Percentiles rank a stretch among this genome's conserved stretches.
Conservation (phyloP, 2,888 invertebrate species). For the Drosophila paranaensis region DNA sequence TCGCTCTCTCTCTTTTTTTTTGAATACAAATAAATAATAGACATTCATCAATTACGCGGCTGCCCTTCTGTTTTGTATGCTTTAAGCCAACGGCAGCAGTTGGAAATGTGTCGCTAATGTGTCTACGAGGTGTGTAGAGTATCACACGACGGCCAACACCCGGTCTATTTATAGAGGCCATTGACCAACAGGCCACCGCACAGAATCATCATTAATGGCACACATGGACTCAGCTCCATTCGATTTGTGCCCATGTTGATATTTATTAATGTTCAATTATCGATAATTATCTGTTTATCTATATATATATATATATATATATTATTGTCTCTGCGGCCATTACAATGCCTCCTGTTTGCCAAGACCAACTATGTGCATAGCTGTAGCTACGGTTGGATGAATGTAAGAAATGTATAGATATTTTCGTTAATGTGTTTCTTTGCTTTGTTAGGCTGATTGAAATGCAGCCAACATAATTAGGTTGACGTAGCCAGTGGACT, state of each 20-base stretch:
- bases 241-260: slow-evolving; percentile 49
- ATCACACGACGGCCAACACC: slow-evolving; percentile 27
- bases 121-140: slow-evolving; percentile 41
- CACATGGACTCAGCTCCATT: slow-evolving; percentile 34
- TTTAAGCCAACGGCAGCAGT: slow-evolving; percentile 18
- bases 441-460: neutral
- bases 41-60: slow-evolving; percentile 58
- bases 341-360: slow-evolving; percentile 16
- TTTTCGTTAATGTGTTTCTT: neutral
- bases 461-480: neutral
- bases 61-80: slow-evolving; percentile 19
- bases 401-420: neutral
- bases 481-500: neutral
- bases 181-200: slow-evolving; percentile 33
- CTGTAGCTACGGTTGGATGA: neutral
- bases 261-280: slow-evolving; percentile 72
- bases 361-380: slow-evolving; percentile 5
- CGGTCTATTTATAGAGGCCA: slow-evolving; percentile 49
- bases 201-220: slow-evolving; percentile 58
- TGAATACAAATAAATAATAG: slow-evolving; percentile 27
- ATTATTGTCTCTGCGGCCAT: slow-evolving; percentile 14
- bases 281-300: slow-evolving; percentile 66
- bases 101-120: slow-evolving; percentile 55
- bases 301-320: slow-evolving; percentile 29
- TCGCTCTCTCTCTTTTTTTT: slow-evolving; percentile 6